These are phyloP conservation scores for Vanessa cardui DNA, from an alignment of 2,888 invertebrate species.

Conservation along the genomic window DNA sequence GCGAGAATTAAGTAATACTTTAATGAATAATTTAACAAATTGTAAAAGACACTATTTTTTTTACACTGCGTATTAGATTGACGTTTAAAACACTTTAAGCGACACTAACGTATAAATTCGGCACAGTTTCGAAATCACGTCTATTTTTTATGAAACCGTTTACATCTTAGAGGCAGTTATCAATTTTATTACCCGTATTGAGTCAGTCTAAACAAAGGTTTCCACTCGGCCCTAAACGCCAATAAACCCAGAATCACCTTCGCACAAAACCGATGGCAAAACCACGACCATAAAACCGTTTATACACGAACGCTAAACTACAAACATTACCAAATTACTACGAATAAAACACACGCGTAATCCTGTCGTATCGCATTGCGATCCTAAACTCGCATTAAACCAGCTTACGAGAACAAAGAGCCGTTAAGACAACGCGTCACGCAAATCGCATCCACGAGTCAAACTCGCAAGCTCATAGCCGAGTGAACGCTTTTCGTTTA, in stretches of 20 bases:
- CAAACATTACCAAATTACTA: slow-evolving; percentile 70
- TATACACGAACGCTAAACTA: slow-evolving; percentile 59
- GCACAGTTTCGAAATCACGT: slow-evolving; percentile 35
- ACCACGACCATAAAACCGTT: slow-evolving; percentile 73
- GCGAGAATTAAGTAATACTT: too few relatives aligned
- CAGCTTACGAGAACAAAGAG: slow-evolving; percentile 76
- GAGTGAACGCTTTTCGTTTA: slow-evolving; percentile 77
- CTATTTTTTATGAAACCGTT: slow-evolving; percentile 39
- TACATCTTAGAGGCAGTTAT: slow-evolving; percentile 43
- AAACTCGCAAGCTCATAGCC: slow-evolving; percentile 67
- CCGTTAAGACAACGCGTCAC: slow-evolving; percentile 62
- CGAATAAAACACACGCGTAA: slow-evolving; percentile 74
- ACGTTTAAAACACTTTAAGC: slow-evolving; percentile 16
- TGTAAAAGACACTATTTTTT: not conserved
- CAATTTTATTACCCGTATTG: slow-evolving; percentile 66
- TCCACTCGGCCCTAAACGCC: slow-evolving; percentile 70
- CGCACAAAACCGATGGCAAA: slow-evolving; percentile 75
- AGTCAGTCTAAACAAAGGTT: slow-evolving; percentile 68
- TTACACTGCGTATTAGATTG: slow-evolving; percentile 14
- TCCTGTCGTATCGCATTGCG: slow-evolving; percentile 61
- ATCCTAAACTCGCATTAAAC: slow-evolving; percentile 66
- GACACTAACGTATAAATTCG: slow-evolving; percentile 28
- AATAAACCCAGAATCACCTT: slow-evolving; percentile 79
- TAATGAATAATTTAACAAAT: too few relatives aligned
- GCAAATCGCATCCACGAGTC: slow-evolving; percentile 64